Conservation (phyloP, 1,140 invertebrate species). For the Aradophagus sp. region DNA sequence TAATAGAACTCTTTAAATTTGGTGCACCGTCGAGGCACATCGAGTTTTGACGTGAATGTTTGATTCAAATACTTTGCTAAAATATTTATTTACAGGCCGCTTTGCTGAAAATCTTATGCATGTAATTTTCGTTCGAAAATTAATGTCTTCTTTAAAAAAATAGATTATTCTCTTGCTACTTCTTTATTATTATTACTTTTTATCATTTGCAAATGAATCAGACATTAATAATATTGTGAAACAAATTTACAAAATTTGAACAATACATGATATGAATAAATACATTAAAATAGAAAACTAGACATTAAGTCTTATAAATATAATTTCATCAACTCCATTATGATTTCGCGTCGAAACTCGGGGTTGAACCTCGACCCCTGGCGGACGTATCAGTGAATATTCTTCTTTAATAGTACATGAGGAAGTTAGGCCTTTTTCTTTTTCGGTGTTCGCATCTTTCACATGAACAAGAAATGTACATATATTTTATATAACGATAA, state of each 20-base stretch:
- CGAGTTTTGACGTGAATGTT: slow-evolving; percentile 13
- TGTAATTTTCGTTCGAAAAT: slow-evolving; percentile 23
- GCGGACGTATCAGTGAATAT: slow-evolving; percentile 28
- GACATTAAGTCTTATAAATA: too few species aligned
- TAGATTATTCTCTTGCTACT: slow-evolving; percentile 7
- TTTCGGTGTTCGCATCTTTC: slow-evolving; percentile 15
- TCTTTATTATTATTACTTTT: too few species aligned
- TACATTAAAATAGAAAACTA: too few species aligned
- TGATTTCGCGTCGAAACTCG: slow-evolving; percentile 23
- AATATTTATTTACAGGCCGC: slow-evolving; percentile 16
- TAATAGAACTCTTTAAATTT: slow-evolving; percentile 13
- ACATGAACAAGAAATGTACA: slow-evolving; percentile 8
- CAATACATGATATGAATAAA: too few species aligned
- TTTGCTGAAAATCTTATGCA: not conserved
- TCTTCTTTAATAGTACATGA: slow-evolving; percentile 10
- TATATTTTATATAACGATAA: too few species aligned
- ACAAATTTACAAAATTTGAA: too few species aligned
- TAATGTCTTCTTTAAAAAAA: slow-evolving; percentile 16
- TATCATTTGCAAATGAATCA: too few species aligned
- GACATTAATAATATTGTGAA: too few species aligned
- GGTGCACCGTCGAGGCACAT: slow-evolving; percentile 9
- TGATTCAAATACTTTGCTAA: not conserved
- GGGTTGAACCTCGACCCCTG: slow-evolving; percentile 2
- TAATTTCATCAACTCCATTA: too few species aligned
- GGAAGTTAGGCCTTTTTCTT: slow-evolving; percentile 45